Conservation (phyloP, 2,113 vertebrate genomes). For the Oxygymnocypris stewartii region DNA sequence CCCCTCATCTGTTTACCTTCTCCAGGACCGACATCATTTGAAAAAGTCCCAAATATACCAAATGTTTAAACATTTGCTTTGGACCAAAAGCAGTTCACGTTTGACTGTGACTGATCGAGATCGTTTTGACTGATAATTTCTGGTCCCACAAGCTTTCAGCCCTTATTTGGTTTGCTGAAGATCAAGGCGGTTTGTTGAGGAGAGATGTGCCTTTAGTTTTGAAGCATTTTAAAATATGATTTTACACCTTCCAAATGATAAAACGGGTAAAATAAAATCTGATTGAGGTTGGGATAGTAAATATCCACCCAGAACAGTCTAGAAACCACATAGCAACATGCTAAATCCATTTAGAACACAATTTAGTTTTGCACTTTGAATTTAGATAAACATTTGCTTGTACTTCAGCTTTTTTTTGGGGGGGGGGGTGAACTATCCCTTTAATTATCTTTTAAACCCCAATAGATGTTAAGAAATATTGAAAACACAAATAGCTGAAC, state of each 20-base stretch:
- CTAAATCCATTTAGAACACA: no score
- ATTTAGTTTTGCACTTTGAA: no score
- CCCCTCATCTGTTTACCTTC: constrained; percentile 40
- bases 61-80: constrained; percentile 50
- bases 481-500: background rate
- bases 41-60: constrained; percentile 38
- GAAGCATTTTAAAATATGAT: background rate
- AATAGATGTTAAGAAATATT: background rate
- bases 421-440: no score
- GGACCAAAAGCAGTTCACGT: background rate
- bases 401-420: no score
- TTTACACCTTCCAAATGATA: background rate
- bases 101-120: constrained; percentile 1
- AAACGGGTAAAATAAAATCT: background rate
- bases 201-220: background rate
- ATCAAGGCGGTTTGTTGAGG: background rate
- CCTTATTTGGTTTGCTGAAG: constrained; percentile 10
- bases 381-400: no score
- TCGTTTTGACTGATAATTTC: background rate
- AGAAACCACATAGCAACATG: background rate
- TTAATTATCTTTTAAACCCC: background rate
- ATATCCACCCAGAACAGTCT: background rate
- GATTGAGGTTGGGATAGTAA: background rate
- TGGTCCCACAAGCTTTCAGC: background rate
- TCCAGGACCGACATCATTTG: constrained; percentile 24